Evolutionary conservation across 2,797 vertebrate species (phyloP), one percentile per base, ranked within the genome.

Genomic region (Pangasius macronema): DNA sequence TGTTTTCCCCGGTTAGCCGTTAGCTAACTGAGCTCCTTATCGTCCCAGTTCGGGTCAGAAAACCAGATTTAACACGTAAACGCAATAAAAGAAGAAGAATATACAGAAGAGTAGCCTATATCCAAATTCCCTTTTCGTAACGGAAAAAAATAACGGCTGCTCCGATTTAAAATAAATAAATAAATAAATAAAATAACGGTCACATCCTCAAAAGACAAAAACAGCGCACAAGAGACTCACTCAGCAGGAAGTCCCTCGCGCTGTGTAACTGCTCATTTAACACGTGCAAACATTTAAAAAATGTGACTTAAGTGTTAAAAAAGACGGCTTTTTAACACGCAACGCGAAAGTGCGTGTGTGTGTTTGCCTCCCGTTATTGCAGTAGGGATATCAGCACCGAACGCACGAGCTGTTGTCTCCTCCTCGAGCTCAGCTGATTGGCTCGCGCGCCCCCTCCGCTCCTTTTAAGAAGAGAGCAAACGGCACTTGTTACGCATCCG

Each of bases 381-480:
- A 85, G 83, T 39, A 55, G 6, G 30, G 49, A 83, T 36, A 33
- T 73, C 67, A 3, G 83, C 4, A 85, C 39, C 84, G 49, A 49
- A n/a, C 27, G 68, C 83, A 75, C 53, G 83, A 75, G 83, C 67
- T 73, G 49, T 27, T 61, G 70, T 61, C 83, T 85, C 86, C 72
- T 76, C 82, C 82, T 84, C 51, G 63, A 42, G 85, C 73, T 83
- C 86, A 61, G 85, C 76, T 86, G 87, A 90, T 36, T 90, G 33
- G 81, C 65, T 3, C 30, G 81, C 46, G 81, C 79, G 75, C 57
- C 67, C 85, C 85, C 22, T 30, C 57, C 46, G 42, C 77, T 82
- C 27, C 81, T 61, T 76, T 90, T 57, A 87, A n/a, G 79, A 70
- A 57, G 83, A 49, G 36, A 11, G 51, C 53, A 65, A 59, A 53